phyloP scores from a whole-genome alignment of 2,888 invertebrate genomes.

The Tricholauxania praeusta region DNA sequence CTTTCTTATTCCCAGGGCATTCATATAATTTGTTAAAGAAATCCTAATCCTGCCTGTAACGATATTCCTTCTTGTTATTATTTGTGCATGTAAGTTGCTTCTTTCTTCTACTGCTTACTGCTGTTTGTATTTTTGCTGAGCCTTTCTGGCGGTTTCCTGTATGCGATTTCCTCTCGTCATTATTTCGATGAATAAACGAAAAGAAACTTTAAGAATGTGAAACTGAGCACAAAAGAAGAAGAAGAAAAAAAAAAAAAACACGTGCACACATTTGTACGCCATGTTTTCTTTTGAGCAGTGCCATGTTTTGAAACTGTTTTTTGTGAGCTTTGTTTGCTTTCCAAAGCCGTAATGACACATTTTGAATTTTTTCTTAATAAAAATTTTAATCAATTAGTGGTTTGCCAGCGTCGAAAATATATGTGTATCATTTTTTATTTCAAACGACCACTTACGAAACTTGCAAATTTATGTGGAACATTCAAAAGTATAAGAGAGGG shows the following conservation, averaged over 20 bases:
- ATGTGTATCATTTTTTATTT: too few relatives aligned
- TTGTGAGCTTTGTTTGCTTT: background rate
- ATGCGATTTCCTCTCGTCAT: constrained; percentile 17
- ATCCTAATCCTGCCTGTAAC: background rate
- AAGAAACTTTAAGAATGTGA: background rate
- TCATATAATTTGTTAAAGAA: background rate
- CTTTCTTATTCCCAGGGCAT: background rate
- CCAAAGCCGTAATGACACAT: too few relatives aligned
- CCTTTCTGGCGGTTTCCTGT: constrained; percentile 5
- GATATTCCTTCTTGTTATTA: background rate
- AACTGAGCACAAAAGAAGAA: background rate
- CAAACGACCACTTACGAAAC: too few relatives aligned
- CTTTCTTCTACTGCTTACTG: background rate
- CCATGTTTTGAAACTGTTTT: constrained; percentile 9
- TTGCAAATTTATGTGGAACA: too few relatives aligned
- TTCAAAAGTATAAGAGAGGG: too few relatives aligned
- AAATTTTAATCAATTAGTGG: too few relatives aligned
- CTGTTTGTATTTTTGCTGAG: background rate
- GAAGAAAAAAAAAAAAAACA: constrained; percentile 13
- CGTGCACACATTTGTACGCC: constrained; percentile 22
- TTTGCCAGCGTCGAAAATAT: too few relatives aligned
- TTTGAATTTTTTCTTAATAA: too few relatives aligned
- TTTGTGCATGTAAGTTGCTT: background rate
- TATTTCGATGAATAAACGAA: background rate
- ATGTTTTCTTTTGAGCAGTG: constrained; percentile 15